Evolutionary conservation across 2,888 invertebrate species (phyloP).

Genomic region (Calephelis perditalis): DNA sequence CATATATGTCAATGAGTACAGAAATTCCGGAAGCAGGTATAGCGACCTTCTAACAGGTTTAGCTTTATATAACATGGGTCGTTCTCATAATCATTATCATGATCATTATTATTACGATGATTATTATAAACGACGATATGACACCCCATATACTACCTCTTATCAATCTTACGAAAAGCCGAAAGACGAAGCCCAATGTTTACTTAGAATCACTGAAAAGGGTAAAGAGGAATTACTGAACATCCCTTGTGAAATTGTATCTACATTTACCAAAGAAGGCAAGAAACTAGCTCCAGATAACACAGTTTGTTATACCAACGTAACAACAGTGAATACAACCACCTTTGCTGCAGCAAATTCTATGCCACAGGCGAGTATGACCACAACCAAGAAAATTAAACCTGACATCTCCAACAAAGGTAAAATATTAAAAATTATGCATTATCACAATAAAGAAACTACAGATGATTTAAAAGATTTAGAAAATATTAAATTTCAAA

Average conservation of each 20-base stretch:
- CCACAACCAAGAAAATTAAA: background rate
- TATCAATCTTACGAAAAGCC: slow-evolving; percentile 33
- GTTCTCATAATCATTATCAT: slow-evolving; percentile 53
- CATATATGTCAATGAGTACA: slow-evolving; percentile 56
- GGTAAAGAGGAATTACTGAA: slow-evolving; percentile 45
- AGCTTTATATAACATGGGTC: slow-evolving; percentile 60
- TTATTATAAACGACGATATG: slow-evolving; percentile 53
- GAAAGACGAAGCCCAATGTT: slow-evolving; percentile 48
- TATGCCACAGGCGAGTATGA: background rate
- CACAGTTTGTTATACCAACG: slow-evolving; percentile 47
- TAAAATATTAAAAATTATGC: too few relatives aligned
- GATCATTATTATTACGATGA: slow-evolving; percentile 62
- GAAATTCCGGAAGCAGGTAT: slow-evolving; percentile 58
- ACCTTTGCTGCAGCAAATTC: background rate
- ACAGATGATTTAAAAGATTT: too few relatives aligned
- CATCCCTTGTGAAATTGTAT: slow-evolving; percentile 68
- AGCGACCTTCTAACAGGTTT: slow-evolving; percentile 59
- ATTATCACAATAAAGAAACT: too few relatives aligned
- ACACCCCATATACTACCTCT: slow-evolving; percentile 29
- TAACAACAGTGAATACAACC: slow-evolving; percentile 27
- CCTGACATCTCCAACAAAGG: too few relatives aligned
- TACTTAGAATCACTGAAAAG: slow-evolving; percentile 53
- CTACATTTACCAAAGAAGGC: slow-evolving; percentile 58
- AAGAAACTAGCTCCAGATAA: slow-evolving; percentile 35
- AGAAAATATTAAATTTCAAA: too few relatives aligned